Conservation (phyloP, 2,113 vertebrate genomes). For the Thomomys bottae region DNA sequence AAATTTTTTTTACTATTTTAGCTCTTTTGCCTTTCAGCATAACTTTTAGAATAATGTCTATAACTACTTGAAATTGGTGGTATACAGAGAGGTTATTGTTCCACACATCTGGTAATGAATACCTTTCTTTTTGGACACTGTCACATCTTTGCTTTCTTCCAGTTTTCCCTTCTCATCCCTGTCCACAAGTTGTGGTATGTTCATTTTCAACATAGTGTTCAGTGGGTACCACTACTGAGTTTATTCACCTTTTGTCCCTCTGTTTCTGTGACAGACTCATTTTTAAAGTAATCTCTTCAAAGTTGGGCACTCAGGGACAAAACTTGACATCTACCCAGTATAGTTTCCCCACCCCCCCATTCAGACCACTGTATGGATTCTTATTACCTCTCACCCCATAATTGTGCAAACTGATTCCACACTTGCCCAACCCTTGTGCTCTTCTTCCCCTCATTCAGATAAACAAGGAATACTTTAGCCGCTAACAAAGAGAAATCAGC, state of each 20-base stretch:
- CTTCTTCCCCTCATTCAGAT: not conserved
- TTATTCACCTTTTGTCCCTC: no score
- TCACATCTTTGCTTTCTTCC: no score
- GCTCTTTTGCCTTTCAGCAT: not conserved
- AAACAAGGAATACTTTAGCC: not conserved
- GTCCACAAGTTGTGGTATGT: no score
- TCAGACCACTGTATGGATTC: not conserved
- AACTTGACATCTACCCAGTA: not conserved
- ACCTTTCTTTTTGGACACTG: no score
- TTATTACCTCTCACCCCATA: not conserved
- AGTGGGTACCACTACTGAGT: no score
- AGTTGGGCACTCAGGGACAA: not conserved
- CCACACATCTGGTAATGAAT: no score
- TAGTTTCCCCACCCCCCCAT: no score
- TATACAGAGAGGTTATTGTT: no score
- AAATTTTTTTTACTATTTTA: not conserved
- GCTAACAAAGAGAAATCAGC: not conserved
- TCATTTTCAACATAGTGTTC: no score
- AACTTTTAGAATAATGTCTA: not conserved
- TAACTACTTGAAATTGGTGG: no score
- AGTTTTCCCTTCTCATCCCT: no score
- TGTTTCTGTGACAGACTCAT: no score
- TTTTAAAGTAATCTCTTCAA: not conserved
- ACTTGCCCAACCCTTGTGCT: not conserved
- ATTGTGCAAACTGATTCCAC: fast-evolving